Percentiles rank a stretch among this genome's conserved stretches.
phyloP scores from a whole-genome alignment of 2,797 vertebrate species.

The Eulemur rubriventer region DNA sequence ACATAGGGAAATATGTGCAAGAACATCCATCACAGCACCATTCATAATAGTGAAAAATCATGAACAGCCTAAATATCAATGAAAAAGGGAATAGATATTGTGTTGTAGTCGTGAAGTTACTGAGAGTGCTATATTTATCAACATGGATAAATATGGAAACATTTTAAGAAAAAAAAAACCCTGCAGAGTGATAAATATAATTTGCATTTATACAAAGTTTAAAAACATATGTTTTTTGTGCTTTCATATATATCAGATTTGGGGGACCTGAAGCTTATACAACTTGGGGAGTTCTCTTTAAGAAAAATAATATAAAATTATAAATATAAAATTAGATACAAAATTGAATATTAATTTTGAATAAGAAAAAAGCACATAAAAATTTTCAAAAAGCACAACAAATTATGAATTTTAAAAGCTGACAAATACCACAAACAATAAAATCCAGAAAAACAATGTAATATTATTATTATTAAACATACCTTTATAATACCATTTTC shows the following conservation, averaged over 20 bases:
- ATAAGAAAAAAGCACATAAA: neutral
- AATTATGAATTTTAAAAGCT: neutral
- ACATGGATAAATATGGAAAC: neutral
- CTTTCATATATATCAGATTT: neutral
- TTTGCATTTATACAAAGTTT: neutral
- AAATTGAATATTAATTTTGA: neutral
- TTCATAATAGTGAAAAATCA: neutral
- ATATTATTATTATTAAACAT: neutral
- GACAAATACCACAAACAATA: neutral
- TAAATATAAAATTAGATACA: constrained; percentile 1
- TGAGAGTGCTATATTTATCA: neutral
- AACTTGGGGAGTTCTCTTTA: neutral
- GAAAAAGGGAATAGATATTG: neutral
- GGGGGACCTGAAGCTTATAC: neutral
- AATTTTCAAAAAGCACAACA: neutral
- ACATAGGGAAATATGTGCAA: neutral
- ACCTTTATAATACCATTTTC: neutral
- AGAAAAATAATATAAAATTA: constrained; percentile 13
- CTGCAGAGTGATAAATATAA: neutral
- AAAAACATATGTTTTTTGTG: neutral
- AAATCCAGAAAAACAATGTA: constrained; percentile 6
- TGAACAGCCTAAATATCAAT: neutral
- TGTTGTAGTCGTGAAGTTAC: neutral
- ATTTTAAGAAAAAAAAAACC: neutral
- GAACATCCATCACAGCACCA: neutral